Conservation (phyloP, 2,797 vertebrate species). For the Anguilla anguilla region DNA sequence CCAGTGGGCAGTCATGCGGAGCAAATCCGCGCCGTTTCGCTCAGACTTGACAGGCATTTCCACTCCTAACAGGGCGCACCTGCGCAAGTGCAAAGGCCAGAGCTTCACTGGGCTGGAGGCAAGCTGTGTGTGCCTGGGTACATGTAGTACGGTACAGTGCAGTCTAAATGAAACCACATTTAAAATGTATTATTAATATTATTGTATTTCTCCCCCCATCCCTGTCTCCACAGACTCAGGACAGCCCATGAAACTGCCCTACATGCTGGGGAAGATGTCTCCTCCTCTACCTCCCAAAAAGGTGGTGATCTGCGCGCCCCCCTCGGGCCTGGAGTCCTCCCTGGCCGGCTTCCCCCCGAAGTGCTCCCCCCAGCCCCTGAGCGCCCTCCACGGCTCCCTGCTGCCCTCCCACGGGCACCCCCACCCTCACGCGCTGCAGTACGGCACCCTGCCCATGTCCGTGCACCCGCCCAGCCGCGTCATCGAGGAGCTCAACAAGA, state of each 20-base stretch:
- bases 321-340: constrained; percentile 83
- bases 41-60: neutral
- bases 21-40: neutral
- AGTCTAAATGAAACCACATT: no score
- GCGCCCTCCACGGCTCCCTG: constrained; percentile 81
- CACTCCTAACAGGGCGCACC: neutral
- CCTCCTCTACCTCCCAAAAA: constrained; percentile 98
- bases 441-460: constrained; percentile 82
- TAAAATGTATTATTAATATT: no score
- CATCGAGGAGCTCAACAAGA: constrained; percentile 98
- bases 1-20: neutral
- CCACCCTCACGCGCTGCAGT: constrained; percentile 91
- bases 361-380: constrained; percentile 77
- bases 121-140: neutral
- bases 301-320: constrained; percentile 97
- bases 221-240: constrained; percentile 80
- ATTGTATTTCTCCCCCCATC: constrained; percentile 24
- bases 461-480: constrained; percentile 87
- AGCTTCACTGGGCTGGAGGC: neutral
- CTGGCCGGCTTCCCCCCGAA: constrained; percentile 82
- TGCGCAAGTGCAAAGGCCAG: neutral
- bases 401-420: constrained; percentile 71
- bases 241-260: constrained; percentile 92
- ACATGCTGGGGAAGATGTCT: constrained; percentile 90
- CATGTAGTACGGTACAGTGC: neutral